Evolutionary conservation across 2,113 vertebrate species (phyloP).

Genomic region (Psilopsiagon aymara): DNA sequence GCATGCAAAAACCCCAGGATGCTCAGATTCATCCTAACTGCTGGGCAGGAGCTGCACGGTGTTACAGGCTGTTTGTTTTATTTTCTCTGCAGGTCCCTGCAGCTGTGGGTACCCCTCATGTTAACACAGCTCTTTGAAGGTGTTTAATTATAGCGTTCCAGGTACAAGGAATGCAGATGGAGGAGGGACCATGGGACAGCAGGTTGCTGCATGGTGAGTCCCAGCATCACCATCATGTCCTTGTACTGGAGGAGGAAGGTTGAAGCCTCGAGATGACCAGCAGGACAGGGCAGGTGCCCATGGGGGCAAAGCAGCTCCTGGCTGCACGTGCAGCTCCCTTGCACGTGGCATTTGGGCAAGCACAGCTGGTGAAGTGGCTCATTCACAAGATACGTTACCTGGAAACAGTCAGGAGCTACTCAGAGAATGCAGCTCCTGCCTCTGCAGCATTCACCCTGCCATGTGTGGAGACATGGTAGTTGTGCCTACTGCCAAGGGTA

Average conservation of each 20-base stretch:
- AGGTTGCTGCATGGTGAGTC: fast-evolving
- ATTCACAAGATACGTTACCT: background rate
- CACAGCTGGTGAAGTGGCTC: background rate
- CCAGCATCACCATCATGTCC: background rate
- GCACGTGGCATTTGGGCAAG: background rate
- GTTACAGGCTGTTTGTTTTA: background rate
- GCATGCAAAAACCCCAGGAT: background rate
- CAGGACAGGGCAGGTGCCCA: background rate
- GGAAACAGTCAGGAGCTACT: background rate
- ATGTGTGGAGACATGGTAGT: background rate
- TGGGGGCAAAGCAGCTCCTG: background rate
- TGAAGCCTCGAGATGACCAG: background rate
- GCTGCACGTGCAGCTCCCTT: background rate
- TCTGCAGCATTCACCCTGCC: fast-evolving
- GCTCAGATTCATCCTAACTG: background rate
- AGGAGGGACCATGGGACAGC: background rate
- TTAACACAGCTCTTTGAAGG: background rate
- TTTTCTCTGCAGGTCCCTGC: background rate
- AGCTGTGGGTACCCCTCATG: background rate
- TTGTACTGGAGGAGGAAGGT: background rate
- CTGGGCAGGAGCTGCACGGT: background rate
- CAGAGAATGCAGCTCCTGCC: background rate
- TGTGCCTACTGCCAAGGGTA: background rate
- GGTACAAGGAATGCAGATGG: background rate
- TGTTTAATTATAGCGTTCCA: background rate